Conservation (phyloP, 2,113 vertebrate species). For the Aramus guarauna region DNA sequence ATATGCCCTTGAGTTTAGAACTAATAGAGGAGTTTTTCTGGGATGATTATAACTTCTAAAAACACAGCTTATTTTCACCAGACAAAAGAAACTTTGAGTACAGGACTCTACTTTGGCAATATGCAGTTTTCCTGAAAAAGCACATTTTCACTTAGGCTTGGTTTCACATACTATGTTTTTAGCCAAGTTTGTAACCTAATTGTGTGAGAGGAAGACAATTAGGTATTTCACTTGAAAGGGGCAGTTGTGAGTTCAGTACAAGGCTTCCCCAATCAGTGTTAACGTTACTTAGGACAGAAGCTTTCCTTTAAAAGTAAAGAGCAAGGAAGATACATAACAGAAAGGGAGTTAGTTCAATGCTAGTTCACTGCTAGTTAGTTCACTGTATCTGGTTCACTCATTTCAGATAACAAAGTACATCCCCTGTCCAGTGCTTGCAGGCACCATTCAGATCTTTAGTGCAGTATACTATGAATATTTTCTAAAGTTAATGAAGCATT, state of each 20-base stretch:
- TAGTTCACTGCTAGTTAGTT: too few relatives aligned
- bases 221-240: neutral
- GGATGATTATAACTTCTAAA: neutral
- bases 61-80: neutral
- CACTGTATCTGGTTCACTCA: neutral
- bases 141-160: neutral
- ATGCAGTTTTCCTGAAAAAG: neutral
- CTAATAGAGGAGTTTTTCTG: neutral
- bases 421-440: neutral
- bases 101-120: neutral
- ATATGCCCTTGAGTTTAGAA: neutral
- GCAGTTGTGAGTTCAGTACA: neutral
- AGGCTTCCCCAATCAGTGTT: neutral
- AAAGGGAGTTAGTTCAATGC: neutral
- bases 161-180: neutral
- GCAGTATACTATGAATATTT: neutral
- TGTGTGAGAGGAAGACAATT: neutral
- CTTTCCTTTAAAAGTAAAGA: neutral
- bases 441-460: neutral
- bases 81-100: neutral
- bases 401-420: neutral
- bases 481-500: neutral
- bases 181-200: neutral
- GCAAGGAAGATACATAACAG: neutral
- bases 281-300: neutral